These are phyloP conservation scores for Peromyscus leucopus DNA, from an alignment of 2,113 vertebrate species.

Conservation along the genomic window DNA sequence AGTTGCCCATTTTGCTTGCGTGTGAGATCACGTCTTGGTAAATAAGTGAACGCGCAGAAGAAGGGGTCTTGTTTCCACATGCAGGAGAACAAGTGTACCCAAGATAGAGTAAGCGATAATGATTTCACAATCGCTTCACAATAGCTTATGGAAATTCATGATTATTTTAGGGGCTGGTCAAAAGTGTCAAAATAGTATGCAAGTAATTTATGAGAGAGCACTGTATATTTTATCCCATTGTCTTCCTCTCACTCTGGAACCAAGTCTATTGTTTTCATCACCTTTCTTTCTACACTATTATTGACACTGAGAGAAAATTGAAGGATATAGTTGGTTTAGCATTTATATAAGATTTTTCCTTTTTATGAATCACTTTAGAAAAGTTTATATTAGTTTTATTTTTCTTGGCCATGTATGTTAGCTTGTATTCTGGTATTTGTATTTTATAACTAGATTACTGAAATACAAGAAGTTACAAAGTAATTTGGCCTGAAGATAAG, in stretches of 20 bases:
- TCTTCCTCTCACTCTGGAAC: slow-evolving; percentile 18
- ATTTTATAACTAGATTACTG: slow-evolving; percentile 46
- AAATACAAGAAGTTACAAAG: slow-evolving; percentile 44
- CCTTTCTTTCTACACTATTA: slow-evolving; percentile 51
- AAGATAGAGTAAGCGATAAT: neutral
- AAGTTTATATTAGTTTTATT: slow-evolving; percentile 69
- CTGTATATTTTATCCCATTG: neutral
- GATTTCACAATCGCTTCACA: neutral
- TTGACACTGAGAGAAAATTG: slow-evolving; percentile 44
- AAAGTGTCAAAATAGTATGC: slow-evolving; percentile 15
- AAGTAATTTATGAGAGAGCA: neutral
- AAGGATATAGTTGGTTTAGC: slow-evolving; percentile 66
- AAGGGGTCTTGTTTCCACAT: neutral
- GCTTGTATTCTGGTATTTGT: slow-evolving; percentile 56
- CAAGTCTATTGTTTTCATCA: neutral
- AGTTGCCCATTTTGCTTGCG: neutral
- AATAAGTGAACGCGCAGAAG: neutral
- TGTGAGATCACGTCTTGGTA: neutral
- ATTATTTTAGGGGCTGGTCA: slow-evolving; percentile 44
- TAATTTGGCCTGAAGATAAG: slow-evolving; percentile 2
- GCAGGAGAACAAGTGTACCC: neutral
- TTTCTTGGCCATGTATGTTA: slow-evolving; percentile 29
- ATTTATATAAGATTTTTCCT: slow-evolving; percentile 76
- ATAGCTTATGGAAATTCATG: neutral
- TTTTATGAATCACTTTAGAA: slow-evolving; percentile 63